Evolutionary conservation across 2,113 vertebrate species (phyloP), one percentile per base, ranked within the genome.

Genomic region (Emydocephalus ijimae): DNA sequence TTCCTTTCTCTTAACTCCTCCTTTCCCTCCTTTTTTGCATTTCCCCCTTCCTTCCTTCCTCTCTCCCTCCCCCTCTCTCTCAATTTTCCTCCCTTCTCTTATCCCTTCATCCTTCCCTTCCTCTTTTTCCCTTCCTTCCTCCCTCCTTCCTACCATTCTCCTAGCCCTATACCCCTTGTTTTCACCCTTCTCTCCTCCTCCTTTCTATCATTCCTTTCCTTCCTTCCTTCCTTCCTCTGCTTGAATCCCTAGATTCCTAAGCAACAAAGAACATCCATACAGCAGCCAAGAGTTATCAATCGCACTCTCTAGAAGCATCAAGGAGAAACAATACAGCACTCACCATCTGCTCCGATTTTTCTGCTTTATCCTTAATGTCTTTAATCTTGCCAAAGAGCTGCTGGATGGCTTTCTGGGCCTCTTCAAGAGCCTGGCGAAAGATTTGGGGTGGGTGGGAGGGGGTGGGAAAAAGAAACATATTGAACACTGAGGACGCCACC

Each of bases 281-380:
- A 74, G 64, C n/a, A 74, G 14, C 64, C 64, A 34, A 34, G 12
- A 34, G n/a, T 34, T 69, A n/a, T 34, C n/a, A 18, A 6, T 74
- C n/a, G 1, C 10, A 2, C 11, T 15, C 61, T n/a, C 61, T 5
- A 4, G 34, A 74, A 74, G 64, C 5, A 26, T 92, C 0, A 0
- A 81, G 23, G n/a, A n/a, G 26, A 89, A 29, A 12, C 87, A 34
- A 93, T 23, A 95, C 26, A 61, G 59, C 94, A 96, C 97, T 97
- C 95, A 99, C 99, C 99, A 99, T 99, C 98, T 99, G 99, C 94
- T 99, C 99, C 1, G 99, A 99, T 95, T 99, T 99, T 96, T 99
- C 99, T 45, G 99, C 99, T 96, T 99, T 99, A 98, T 99, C 99
- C 97, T 99, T 99, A 97, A 99, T 99, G 97, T 99, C 99, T 98